Base-by-base conservation (phyloP, 2,113 vertebrate species). In the Myotis lucifugus region DNA sequence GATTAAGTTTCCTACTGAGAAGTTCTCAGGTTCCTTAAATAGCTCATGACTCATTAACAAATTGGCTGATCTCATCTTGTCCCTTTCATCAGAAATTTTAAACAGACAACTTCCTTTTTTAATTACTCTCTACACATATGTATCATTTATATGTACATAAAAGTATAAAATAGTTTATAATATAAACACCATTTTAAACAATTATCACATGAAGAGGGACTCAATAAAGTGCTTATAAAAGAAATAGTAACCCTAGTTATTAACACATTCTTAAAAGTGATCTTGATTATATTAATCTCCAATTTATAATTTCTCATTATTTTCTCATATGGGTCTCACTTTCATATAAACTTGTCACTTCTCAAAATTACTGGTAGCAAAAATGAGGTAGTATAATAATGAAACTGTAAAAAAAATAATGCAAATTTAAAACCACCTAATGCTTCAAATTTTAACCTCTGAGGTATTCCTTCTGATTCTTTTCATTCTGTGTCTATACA, bases 351-450 rank as follows among this genome's bases (percentile, higher is more conserved):
- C 23, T 52, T 89, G 50, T 37, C 81, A 85, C 14, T 92, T 77
- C 61, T 67, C 19, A 88, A 96, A 92, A 69, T 73, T 85, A 70
- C 19, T 82, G 37, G 54, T 40, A 88, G 52, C 52, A 90, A 83
- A 94, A 85, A 90, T 82, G n/a, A 79, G 40, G 40, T 6, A 42
- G 25, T 42, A 67, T 42, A 17, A 85, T 82, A 88, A 92, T 50
- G 61, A 95, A 88, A 42, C 29, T 79, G 50, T 37, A 8, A 42
- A 37, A 32, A 37, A 40, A 89, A 27, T 61, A 21, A 67, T 34
- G 25, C 25, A 46, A 10, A 76, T 23, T 86, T 85, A 66, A 83
- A 83, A 66, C 19, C n/a, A 78, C 15, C 64, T 77, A 81, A 81
- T 52, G 52, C 9, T 70, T 76, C 40, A 32, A 52, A 27, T 32